These are phyloP conservation scores for Pocillopora verrucosa DNA, from an alignment of 64 coral and sea anemone species.

Conservation along the genomic window DNA sequence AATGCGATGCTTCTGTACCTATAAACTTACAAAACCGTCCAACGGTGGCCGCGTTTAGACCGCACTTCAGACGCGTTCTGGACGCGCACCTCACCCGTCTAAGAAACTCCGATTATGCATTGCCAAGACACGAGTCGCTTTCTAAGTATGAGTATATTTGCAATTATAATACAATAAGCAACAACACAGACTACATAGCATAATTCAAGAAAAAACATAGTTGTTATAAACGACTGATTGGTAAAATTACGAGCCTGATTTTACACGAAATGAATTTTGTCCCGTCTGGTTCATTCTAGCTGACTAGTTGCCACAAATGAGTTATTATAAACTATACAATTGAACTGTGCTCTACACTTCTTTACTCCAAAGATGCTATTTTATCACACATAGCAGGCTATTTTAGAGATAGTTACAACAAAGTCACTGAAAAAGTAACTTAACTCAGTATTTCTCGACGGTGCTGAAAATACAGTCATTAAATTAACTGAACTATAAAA, in stretches of 20 bases:
- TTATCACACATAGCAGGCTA: neutral
- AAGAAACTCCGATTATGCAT: too few species aligned
- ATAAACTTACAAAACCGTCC: neutral
- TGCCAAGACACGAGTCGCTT: neutral
- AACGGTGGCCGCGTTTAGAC: neutral
- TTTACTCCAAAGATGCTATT: neutral
- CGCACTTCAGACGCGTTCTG: neutral
- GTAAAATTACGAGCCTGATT: neutral
- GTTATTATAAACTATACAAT: neutral
- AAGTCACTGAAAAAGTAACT: neutral
- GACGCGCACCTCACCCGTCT: neutral
- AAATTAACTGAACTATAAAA: neutral
- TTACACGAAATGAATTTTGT: neutral
- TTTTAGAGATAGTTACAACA: conserved; percentile 1
- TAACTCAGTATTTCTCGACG: neutral
- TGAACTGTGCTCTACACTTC: neutral
- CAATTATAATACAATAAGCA: neutral
- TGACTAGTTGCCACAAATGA: neutral
- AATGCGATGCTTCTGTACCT: neutral
- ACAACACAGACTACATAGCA: neutral
- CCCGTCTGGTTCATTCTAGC: neutral
- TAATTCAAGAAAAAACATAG: neutral
- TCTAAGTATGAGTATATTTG: neutral
- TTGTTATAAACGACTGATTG: neutral
- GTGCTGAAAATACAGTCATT: neutral